Conservation (phyloP, 1,140 invertebrate genomes). For the Thaumatotibia leucotreta region DNA sequence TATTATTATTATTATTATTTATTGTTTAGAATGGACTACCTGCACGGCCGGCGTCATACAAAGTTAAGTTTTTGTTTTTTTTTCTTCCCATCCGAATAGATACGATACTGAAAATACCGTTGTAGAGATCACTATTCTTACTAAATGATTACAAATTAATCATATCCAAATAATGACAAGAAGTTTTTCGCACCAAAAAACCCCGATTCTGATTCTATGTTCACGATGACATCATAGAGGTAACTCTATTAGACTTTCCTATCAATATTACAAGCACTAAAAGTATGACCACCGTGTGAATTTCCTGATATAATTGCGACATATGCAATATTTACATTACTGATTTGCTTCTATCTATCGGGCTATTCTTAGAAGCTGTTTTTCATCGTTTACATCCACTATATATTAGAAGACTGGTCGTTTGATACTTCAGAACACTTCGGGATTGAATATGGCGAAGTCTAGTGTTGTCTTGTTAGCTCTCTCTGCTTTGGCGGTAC, state of each 20-base stretch:
- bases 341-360: constrained; percentile 26
- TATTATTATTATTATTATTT: too few relatives aligned
- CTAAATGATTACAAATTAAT: constrained; percentile 16
- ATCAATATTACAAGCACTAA: constrained; percentile 21
- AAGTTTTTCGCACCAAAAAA: neutral
- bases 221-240: constrained; percentile 1
- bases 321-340: constrained; percentile 23
- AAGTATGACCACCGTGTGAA: constrained; percentile 26
- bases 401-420: constrained; percentile 19
- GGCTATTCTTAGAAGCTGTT: constrained; percentile 40
- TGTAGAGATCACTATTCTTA: too few relatives aligned
- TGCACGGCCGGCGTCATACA: too few relatives aligned
- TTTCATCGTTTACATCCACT: constrained; percentile 29
- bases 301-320: constrained; percentile 17
- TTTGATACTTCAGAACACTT: constrained; percentile 24
- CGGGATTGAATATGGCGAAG: constrained; percentile 29
- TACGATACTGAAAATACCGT: too few relatives aligned
- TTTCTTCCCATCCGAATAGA: too few relatives aligned
- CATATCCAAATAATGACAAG: neutral
- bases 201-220: neutral
- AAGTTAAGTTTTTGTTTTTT: too few relatives aligned
- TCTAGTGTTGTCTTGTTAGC: constrained; percentile 21
- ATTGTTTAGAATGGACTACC: too few relatives aligned
- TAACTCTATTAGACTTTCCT: constrained; percentile 8
- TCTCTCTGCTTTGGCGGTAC: constrained; percentile 20